Evolutionary conservation across 2,888 invertebrate species (phyloP).

Genomic region (Craniophora ligustri): DNA sequence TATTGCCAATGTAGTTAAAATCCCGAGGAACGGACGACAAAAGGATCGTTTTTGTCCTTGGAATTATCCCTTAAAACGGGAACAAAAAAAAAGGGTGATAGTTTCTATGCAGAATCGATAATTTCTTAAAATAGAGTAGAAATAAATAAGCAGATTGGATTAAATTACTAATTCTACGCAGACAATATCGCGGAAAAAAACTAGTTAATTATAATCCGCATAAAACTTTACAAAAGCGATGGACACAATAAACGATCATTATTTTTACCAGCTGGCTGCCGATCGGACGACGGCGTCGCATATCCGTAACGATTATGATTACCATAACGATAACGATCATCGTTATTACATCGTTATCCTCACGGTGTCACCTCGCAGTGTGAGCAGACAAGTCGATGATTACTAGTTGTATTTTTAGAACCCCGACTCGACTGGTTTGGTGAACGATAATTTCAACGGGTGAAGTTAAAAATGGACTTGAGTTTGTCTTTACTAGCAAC

Average conservation of each 20-base stretch:
- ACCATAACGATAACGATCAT: conserved; percentile 43
- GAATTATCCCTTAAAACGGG: no score
- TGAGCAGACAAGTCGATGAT: conserved; percentile 27
- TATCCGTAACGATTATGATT: conserved; percentile 41
- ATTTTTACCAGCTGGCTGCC: conserved; percentile 13
- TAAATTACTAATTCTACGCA: no score
- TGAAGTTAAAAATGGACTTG: not conserved
- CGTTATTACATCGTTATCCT: conserved; percentile 49
- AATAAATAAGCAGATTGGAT: no score
- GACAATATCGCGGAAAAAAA: no score
- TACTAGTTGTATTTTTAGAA: conserved; percentile 37
- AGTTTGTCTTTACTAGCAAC: not conserved
- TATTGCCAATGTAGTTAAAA: no score
- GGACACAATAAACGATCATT: conserved; percentile 4
- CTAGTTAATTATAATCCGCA: no score
- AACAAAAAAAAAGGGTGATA: no score
- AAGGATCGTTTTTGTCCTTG: no score
- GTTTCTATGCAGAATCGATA: no score
- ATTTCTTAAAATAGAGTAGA: no score
- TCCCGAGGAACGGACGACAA: no score
- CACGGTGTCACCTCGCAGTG: conserved; percentile 26
- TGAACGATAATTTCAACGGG: conserved; percentile 14
- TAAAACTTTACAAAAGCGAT: not conserved
- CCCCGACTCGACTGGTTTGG: conserved; percentile 10
- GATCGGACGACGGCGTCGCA: conserved; percentile 14